Evolutionary conservation across 2,888 invertebrate species (phyloP), one percentile per base, ranked within the genome.

Genomic region (Dorcus parallelipipedus): DNA sequence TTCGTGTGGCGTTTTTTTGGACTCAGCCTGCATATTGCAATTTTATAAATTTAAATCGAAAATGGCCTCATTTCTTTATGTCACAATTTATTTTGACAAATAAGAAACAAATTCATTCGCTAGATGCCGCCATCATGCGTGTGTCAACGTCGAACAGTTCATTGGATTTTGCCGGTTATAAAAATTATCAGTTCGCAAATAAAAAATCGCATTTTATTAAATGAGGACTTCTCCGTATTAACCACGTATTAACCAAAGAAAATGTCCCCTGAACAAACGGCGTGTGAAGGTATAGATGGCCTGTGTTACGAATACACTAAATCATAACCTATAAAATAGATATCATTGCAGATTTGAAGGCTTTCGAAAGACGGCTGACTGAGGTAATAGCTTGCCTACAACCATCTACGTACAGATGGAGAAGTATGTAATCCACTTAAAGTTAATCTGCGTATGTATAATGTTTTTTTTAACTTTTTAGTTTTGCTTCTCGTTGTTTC

Each of bases 321-420:
- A 62, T 68, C 68, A 68, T 75, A 75, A 75, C 73, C 74, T 75
- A 75, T 75, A 76, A 73, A 69, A 67, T 70, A 75, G 74, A 73
- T 73, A 69, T 73, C 67, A 68, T 83, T 81, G 73, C 81, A 93
- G 98, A 99, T 85, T 83, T 99, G 69, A 98, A 97, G 80, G 97
- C 97, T 41, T 98, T 98, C 79, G 98, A 99, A 80, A 86, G 97
- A 65, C 86, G 98, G 54, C 82, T 99, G 23, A 98, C 97, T 0
- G 98, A 99, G 83, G 97, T 98, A 10, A 96, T 99, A 74, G 90
- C 93, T 67, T 94, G 95, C 76, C 85, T 97, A 68, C 94, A 96
- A 76, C 98, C 98, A 39, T 89, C 94, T 49, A 96, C 97, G 53
- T 86, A 90, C 70, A 86, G 96, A 79, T 99, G 98, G 98, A 87